These are phyloP conservation scores for Willowsia nigromaculata DNA, from an alignment of 2,888 invertebrate species.

Conservation along the genomic window DNA sequence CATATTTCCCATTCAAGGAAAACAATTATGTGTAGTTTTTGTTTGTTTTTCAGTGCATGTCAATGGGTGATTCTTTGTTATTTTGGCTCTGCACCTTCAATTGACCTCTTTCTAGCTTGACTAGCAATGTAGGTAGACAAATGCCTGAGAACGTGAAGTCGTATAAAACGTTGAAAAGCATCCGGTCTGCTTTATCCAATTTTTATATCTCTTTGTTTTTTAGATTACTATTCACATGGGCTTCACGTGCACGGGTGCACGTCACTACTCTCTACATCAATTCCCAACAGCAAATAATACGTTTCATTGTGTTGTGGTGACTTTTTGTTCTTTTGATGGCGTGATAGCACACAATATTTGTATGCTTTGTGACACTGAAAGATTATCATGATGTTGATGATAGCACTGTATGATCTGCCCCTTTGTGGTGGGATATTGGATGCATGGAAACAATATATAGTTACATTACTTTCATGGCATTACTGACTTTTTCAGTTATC, in stretches of 20 bases:
- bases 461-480: too few relatives aligned
- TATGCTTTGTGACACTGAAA: too few relatives aligned
- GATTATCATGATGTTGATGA: too few relatives aligned
- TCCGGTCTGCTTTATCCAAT: background rate
- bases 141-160: background rate
- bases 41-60: background rate
- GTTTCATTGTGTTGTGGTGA: background rate
- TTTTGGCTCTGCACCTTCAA: background rate
- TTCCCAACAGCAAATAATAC: background rate
- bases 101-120: background rate
- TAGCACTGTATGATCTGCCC: too few relatives aligned
- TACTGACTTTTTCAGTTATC: too few relatives aligned
- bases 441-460: too few relatives aligned
- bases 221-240: background rate
- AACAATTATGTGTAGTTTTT: too few relatives aligned
- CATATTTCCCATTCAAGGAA: background rate
- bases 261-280: background rate
- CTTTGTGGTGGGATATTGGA: too few relatives aligned
- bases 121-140: too few relatives aligned
- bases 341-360: too few relatives aligned
- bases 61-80: background rate
- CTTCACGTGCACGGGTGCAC: background rate
- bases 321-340: background rate
- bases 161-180: background rate
- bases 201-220: background rate